These are phyloP conservation scores for Agelas oroides DNA, from an alignment of 37 sponge, comb jelly and placozoan genomes.

Conservation along the genomic window DNA sequence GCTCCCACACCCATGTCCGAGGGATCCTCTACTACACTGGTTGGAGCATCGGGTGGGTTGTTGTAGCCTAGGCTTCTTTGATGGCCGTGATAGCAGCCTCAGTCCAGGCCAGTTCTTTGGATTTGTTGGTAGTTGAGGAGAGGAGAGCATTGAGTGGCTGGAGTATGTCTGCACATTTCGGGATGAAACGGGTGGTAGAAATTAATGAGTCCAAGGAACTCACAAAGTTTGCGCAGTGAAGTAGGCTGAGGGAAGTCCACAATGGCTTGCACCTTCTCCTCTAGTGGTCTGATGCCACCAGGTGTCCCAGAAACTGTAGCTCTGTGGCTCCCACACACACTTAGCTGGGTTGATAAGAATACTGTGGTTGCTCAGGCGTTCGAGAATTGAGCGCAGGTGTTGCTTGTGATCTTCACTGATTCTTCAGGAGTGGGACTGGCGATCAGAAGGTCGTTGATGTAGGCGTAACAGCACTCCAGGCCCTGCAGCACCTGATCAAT, in stretches of 20 bases:
- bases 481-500: conserved; percentile 65
- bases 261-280: background rate
- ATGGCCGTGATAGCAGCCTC: background rate
- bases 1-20: conserved; percentile 14
- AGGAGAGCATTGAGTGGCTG: conserved; percentile 21
- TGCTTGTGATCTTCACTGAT: conserved; percentile 41
- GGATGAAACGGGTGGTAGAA: no score
- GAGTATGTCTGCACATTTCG: conserved; percentile 21
- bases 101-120: background rate
- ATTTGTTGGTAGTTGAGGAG: conserved; percentile 5
- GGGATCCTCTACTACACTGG: background rate
- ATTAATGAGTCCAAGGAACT: conserved; percentile 21
- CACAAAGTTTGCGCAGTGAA: background rate
- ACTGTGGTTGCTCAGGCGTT: conserved; percentile 1
- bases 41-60: conserved; percentile 6
- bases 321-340: background rate
- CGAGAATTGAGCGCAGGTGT: conserved; percentile 21
- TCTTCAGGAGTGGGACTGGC: conserved; percentile 42
- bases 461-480: conserved; percentile 49
- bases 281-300: background rate
- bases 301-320: conserved; percentile 17
- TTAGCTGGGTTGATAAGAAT: background rate
- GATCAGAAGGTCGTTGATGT: conserved; percentile 56
- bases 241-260: conserved; percentile 16
- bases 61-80: conserved; percentile 7